These are phyloP conservation scores for Agrochola macilenta DNA, from an alignment of 2,888 invertebrate genomes.

Conservation along the genomic window DNA sequence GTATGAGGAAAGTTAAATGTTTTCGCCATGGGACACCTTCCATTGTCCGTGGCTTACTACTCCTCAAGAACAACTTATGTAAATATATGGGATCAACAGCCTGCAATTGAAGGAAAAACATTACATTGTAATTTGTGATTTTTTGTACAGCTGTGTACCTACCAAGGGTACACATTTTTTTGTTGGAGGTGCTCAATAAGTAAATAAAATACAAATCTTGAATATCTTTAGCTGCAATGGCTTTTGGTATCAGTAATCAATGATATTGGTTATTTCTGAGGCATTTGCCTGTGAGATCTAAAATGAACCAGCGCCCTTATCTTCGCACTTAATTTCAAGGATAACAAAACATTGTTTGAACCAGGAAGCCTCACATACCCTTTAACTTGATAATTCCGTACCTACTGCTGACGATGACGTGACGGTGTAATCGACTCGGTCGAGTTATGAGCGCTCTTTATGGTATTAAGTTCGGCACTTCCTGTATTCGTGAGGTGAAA, in stretches of 20 bases:
- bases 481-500: constrained; percentile 40
- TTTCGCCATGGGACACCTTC: not conserved
- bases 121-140: not conserved
- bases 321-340: not conserved
- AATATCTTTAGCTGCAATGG: not conserved
- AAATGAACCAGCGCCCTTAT: not conserved
- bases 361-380: constrained; percentile 40
- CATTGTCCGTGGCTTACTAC: not conserved
- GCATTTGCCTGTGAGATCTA: not conserved
- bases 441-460: constrained; percentile 24
- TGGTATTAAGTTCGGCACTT: constrained; percentile 36
- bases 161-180: not conserved
- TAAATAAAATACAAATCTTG: not conserved
- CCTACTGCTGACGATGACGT: constrained; percentile 2
- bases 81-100: not conserved
- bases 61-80: not conserved
- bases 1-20: not conserved
- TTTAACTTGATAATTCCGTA: constrained; percentile 19
- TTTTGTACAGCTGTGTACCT: not conserved
- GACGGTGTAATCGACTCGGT: not conserved
- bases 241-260: not conserved
- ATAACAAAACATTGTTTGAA: constrained; percentile 26
- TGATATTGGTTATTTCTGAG: not conserved
- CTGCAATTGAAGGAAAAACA: not conserved
- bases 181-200: not conserved